Conservation (phyloP, 2,113 vertebrate genomes). For the Lycaon pictus region DNA sequence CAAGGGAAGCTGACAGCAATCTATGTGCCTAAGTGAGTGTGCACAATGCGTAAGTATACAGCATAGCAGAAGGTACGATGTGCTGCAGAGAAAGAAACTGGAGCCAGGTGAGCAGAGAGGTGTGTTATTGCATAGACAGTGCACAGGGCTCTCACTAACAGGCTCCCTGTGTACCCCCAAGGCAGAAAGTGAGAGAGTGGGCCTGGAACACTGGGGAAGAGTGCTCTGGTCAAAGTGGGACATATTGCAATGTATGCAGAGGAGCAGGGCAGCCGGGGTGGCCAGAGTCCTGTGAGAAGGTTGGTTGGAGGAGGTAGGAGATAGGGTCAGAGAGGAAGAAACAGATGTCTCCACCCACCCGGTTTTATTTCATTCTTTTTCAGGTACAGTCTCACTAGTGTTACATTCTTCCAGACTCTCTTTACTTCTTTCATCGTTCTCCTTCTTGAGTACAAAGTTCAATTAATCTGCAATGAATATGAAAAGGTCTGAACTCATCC, state of each 20-base stretch:
- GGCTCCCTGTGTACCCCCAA: background rate
- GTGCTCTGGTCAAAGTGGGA: fast-evolving
- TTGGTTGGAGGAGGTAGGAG: background rate
- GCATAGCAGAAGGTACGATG: background rate
- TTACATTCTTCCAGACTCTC: background rate
- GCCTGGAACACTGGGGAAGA: fast-evolving
- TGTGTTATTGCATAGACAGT: background rate
- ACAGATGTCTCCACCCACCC: background rate
- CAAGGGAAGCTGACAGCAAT: background rate
- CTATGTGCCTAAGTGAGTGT: background rate
- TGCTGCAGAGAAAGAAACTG: background rate
- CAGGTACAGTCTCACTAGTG: background rate
- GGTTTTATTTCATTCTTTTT: conserved; percentile 28
- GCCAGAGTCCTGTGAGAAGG: background rate
- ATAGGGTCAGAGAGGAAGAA: background rate
- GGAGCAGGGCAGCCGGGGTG: too few species aligned
- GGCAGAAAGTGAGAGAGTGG: background rate
- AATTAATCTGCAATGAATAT: conserved; percentile 55
- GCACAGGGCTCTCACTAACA: background rate
- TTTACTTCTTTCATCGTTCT: conserved; percentile 52
- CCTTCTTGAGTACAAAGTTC: conserved; percentile 17
- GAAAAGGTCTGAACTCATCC: conserved; percentile 50
- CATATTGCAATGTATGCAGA: fast-evolving
- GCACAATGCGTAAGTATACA: background rate
- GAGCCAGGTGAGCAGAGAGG: background rate